Conservation (phyloP, 2,797 vertebrate species). For the Silurus lanzhouensis region DNA sequence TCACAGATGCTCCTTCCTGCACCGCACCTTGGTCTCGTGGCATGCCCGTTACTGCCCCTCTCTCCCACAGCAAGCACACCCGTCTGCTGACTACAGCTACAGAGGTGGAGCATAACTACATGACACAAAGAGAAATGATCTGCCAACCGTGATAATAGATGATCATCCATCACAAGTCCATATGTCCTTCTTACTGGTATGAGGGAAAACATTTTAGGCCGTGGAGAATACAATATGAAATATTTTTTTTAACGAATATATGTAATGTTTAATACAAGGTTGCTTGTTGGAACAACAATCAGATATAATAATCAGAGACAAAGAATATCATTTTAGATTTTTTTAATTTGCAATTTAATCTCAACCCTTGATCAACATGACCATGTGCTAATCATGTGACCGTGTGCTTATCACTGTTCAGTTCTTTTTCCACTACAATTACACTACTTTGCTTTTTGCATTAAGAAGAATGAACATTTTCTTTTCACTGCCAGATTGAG, state of each 20-base stretch:
- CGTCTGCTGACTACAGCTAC: constrained; percentile 59
- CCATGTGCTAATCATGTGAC: not conserved
- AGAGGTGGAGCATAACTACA: not conserved
- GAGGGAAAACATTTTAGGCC: not conserved
- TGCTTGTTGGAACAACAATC: not conserved
- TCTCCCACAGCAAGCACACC: constrained; percentile 48
- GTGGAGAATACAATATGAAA: not conserved
- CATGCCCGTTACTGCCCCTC: constrained; percentile 14
- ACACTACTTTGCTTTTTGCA: not conserved
- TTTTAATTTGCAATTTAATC: not conserved
- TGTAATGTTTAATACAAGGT: not conserved
- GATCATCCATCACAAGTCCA: constrained; percentile 16
- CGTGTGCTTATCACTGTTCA: not conserved
- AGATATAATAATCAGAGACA: not conserved
- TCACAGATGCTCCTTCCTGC: constrained; percentile 65
- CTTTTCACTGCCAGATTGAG: not conserved
- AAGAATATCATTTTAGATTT: not conserved
- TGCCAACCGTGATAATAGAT: constrained; percentile 34
- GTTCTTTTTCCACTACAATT: not conserved
- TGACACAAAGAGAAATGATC: constrained; percentile 33
- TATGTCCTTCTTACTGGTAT: constrained; percentile 9
- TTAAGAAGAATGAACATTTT: not conserved
- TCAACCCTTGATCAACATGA: not conserved
- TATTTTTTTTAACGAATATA: not conserved
- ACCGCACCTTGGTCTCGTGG: constrained; percentile 5